phyloP scores from a whole-genome alignment of 2,797 vertebrate genomes.

The Sebastes matsubarae region DNA sequence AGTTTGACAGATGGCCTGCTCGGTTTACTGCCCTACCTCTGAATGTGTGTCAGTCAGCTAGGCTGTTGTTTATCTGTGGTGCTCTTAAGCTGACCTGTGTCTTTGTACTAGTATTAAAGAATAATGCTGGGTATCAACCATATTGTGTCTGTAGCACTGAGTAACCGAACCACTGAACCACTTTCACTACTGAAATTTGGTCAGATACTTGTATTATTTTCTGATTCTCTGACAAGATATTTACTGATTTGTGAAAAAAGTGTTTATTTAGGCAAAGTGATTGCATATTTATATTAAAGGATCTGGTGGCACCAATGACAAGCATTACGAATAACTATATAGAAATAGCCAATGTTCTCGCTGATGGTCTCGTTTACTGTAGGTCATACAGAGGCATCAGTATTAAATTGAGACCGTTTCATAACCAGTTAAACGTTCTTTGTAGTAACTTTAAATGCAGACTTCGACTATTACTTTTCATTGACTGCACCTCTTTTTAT shows the following conservation, averaged over 20 bases:
- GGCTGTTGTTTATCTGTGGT: constrained; percentile 32
- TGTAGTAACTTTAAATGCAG: not conserved
- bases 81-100: constrained; percentile 13
- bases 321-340: not conserved
- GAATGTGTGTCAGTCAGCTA: constrained; percentile 62
- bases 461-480: not conserved
- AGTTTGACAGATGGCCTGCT: constrained; percentile 71
- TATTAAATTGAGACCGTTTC: too few species aligned
- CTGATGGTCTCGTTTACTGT: too few species aligned
- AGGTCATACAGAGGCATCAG: too few species aligned
- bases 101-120: not conserved
- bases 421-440: too few species aligned
- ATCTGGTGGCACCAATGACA: not conserved
- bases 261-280: not conserved
- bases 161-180: not conserved
- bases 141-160: not conserved
- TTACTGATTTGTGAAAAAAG: not conserved
- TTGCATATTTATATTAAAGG: not conserved
- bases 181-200: not conserved
- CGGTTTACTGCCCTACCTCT: constrained; percentile 58
- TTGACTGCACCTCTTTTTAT: not conserved
- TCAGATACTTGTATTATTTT: not conserved
- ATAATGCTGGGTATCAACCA: not conserved
- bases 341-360: not conserved
- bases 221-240: not conserved